Base-by-base conservation (phyloP, 2,888 invertebrate genomes). In the Bombyx huttoni region DNA sequence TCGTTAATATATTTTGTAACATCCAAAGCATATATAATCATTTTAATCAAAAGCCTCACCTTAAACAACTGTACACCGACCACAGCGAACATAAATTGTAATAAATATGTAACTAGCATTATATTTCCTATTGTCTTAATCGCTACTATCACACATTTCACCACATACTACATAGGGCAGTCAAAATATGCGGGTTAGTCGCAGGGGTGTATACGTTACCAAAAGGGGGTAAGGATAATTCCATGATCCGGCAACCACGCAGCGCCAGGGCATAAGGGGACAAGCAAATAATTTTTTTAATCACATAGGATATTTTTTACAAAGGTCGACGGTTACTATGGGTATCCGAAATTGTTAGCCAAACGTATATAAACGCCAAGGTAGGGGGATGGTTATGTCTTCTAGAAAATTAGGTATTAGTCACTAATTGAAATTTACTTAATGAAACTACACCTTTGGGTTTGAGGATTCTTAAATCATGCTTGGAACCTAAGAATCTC, bases 1-100 rank as follows among this genome's bases (percentile, higher is more conserved):
- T 24, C 5, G 24, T 24, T 24, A 24, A 24, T 24, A 2, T 24
- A 24, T 5, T 24, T 24, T 24, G 24, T 24, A 24, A 24, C 24
- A 24, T 24, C 24, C 5, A 24, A 24, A 24, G 24, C 24, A 24
- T 24, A 3, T 3, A 24, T 24, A 24, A 24, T 24, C 24, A 24
- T 24, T 24, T 24, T 24, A 24, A 24, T 5, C 24, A 5, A 5
- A 24, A 24, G 24, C 83, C 90, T 92, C 92, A 96, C 96, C 95
- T 99, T 99, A 92, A 99, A 99, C 73, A 99, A 94, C 91, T 99
- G 99, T 88, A 99, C 99, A 91, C 99, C 99, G 89, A 99, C 99
- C 89, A 98, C 98, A 90, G 99, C 98, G 90, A 99, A 99, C 98
- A 99, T 99, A 93, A 99, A 99, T 93, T 98, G 97, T 89, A 99